These are phyloP conservation scores for Anthrax anthrax DNA, from an alignment of 2,888 invertebrate genomes.

Conservation along the genomic window DNA sequence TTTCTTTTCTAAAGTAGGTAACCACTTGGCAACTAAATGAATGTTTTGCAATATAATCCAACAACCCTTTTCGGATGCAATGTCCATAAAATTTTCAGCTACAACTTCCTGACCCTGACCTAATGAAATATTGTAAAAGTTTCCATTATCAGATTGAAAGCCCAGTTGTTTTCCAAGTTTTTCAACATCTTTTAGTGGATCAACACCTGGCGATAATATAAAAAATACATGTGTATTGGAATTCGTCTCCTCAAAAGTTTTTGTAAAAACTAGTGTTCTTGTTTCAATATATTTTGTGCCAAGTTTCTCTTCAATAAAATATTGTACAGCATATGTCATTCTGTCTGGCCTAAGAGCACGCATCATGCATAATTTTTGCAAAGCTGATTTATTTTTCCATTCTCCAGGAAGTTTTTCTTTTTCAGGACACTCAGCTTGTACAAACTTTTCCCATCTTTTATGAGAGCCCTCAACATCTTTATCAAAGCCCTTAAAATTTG, in stretches of 20 bases:
- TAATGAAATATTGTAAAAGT: conserved; percentile 84
- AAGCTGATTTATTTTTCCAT: conserved; percentile 79
- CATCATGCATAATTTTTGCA: conserved; percentile 86
- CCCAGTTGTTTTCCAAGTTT: conserved; percentile 66
- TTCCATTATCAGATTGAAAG: conserved; percentile 61
- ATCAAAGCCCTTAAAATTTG: conserved; percentile 71
- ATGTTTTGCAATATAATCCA: conserved; percentile 93
- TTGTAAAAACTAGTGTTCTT: conserved; percentile 63
- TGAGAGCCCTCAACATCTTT: conserved; percentile 82
- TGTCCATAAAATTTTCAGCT: conserved; percentile 73
- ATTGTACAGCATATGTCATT: conserved; percentile 74
- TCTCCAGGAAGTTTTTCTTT: conserved; percentile 88
- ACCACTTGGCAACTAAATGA: conserved; percentile 81
- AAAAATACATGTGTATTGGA: conserved; percentile 81
- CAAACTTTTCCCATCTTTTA: conserved; percentile 85
- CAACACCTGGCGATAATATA: conserved; percentile 86
- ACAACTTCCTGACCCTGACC: conserved; percentile 91
- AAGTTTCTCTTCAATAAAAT: conserved; percentile 79
- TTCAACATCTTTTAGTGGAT: conserved; percentile 88
- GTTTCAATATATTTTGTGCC: conserved; percentile 71
- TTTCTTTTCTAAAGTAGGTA: conserved; percentile 77
- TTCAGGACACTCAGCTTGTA: conserved; percentile 85
- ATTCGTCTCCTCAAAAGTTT: conserved; percentile 75
- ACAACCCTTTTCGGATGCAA: conserved; percentile 61
- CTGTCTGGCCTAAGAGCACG: conserved; percentile 80